Percentiles rank a stretch among this genome's conserved stretches.
phyloP scores from a whole-genome alignment of 2,888 invertebrate genomes.

The Lasioglossum pauxillum region DNA sequence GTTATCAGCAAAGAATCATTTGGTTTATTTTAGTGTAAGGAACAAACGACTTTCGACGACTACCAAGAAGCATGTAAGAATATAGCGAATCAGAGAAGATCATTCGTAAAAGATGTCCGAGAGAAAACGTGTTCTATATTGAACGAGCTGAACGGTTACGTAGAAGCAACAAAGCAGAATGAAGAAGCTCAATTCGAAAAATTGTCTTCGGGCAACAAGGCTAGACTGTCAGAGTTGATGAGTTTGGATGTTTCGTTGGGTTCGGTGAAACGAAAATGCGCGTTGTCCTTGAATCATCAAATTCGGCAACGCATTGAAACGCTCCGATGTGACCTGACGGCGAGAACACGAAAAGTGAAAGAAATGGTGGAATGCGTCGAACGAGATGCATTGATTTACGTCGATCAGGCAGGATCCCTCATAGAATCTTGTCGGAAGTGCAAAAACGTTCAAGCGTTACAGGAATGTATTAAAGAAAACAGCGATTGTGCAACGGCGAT shows the following conservation, averaged over 20 bases:
- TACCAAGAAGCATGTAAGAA: slow-evolving; percentile 50
- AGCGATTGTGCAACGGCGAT: slow-evolving; percentile 48
- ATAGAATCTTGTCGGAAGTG: slow-evolving; percentile 56
- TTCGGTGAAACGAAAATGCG: slow-evolving; percentile 58
- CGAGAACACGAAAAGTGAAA: slow-evolving; percentile 41
- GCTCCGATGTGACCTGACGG: slow-evolving; percentile 35
- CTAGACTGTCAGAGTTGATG: slow-evolving; percentile 55
- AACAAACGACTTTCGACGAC: slow-evolving; percentile 48
- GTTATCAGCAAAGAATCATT: neutral
- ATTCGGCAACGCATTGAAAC: slow-evolving; percentile 47
- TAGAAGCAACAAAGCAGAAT: slow-evolving; percentile 10
- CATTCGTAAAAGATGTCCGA: slow-evolving; percentile 46
- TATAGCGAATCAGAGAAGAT: slow-evolving; percentile 30
- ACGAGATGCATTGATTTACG: slow-evolving; percentile 30
- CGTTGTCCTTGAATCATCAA: slow-evolving; percentile 58
- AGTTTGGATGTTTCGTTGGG: slow-evolving; percentile 61
- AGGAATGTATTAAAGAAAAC: slow-evolving; percentile 59
- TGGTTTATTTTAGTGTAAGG: slow-evolving; percentile 61
- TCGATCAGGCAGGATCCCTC: slow-evolving; percentile 46
- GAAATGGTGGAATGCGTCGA: slow-evolving; percentile 44
- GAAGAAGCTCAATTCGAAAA: slow-evolving; percentile 3
- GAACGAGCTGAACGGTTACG: slow-evolving; percentile 26
- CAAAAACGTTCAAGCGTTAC: slow-evolving; percentile 45
- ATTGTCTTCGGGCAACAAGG: slow-evolving; percentile 7
- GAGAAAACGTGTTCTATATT: slow-evolving; percentile 33